Evolutionary conservation across 2,888 invertebrate species (phyloP).

Genomic region (Coelogynopora nodosa): DNA sequence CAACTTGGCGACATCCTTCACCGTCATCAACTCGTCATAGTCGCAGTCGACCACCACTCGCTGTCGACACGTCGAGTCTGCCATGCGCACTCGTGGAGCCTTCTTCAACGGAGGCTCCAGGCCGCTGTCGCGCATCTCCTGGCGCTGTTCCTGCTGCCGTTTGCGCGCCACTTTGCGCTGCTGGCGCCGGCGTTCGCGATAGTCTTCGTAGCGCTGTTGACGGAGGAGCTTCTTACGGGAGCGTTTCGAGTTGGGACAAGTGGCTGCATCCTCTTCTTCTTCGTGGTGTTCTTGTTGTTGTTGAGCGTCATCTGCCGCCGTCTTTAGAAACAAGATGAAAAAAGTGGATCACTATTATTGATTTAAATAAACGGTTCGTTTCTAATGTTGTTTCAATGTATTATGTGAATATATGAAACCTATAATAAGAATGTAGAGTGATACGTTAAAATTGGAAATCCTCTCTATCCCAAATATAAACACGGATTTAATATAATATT

Average conservation of each 20-base stretch:
- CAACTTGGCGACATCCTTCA: slow-evolving; percentile 79
- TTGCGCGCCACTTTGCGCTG: not conserved
- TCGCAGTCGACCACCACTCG: slow-evolving; percentile 80
- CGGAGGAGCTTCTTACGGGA: not conserved
- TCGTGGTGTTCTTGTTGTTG: no score
- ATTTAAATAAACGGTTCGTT: no score
- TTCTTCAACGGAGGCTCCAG: not conserved
- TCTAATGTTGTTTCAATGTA: no score
- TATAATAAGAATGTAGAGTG: no score
- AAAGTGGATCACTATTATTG: no score
- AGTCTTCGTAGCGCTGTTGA: not conserved
- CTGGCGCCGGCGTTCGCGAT: not conserved
- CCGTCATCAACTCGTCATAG: slow-evolving; percentile 84
- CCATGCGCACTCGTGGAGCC: slow-evolving; percentile 61
- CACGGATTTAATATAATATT: no score
- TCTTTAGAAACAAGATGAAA: no score
- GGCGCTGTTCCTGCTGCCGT: not conserved
- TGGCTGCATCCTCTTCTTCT: no score
- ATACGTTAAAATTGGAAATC: no score
- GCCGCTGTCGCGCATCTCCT: not conserved
- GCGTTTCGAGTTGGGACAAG: not conserved
- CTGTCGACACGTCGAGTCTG: slow-evolving; percentile 69
- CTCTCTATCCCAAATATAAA: no score
- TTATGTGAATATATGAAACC: no score
- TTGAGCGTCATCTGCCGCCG: no score